A percentile compares a stretch with the other conserved stretches of the same genome.
Evolutionary conservation across 2,797 vertebrate genomes (phyloP).

Genomic region (Coregonus ussuriensis): DNA sequence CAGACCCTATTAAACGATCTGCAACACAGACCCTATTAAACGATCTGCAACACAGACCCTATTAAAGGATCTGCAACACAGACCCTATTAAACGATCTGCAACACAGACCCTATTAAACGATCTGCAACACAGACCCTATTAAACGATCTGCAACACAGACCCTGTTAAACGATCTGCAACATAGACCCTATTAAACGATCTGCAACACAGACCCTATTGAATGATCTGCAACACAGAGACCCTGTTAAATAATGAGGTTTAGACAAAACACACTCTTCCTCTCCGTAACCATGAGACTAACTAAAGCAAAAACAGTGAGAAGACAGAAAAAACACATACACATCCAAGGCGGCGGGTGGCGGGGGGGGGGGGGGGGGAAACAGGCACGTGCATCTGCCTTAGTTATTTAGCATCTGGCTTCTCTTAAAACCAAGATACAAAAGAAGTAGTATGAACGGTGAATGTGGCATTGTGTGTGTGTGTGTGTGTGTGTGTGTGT

Average conservation of each 20-base stretch:
- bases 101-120: too few relatives aligned
- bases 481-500: slow-evolving; percentile 47
- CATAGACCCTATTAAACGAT: slow-evolving; percentile 55
- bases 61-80: too few relatives aligned
- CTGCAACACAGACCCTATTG: not conserved
- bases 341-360: not conserved
- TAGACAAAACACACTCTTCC: slow-evolving; percentile 26
- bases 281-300: slow-evolving; percentile 32
- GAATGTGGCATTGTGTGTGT: slow-evolving; percentile 51
- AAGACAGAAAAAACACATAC: not conserved
- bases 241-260: too few relatives aligned
- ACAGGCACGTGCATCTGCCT: slow-evolving; percentile 47
- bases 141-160: slow-evolving; percentile 37
- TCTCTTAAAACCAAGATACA: slow-evolving; percentile 67
- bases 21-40: not conserved
- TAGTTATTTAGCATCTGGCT: slow-evolving; percentile 67
- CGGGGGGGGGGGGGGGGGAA: slow-evolving; percentile 23
- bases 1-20: slow-evolving; percentile 57
- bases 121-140: slow-evolving; percentile 51
- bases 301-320: not conserved
- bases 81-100: too few relatives aligned
- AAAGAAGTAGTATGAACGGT: slow-evolving; percentile 64
- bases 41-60: not conserved
- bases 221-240: slow-evolving; percentile 39
- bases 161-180: not conserved